Percentiles rank a stretch among this genome's conserved stretches.
phyloP scores from a whole-genome alignment of 2,113 vertebrate species.

The Epinephelus moara region DNA sequence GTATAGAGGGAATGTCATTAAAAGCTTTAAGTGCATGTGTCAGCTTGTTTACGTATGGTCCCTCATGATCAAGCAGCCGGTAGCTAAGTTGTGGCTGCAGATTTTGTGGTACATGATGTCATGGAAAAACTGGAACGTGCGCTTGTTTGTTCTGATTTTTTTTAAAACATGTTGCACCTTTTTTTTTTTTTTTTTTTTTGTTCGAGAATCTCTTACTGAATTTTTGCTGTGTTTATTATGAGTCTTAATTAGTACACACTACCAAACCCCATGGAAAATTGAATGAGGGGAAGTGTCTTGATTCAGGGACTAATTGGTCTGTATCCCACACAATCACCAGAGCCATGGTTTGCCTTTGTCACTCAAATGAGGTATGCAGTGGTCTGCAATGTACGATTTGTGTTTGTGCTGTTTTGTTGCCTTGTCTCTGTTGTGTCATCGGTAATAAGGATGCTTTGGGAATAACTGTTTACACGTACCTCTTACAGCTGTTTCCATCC shows the following conservation, averaged over 20 bases:
- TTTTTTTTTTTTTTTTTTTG: conserved; percentile 2
- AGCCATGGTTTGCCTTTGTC: conserved; percentile 61
- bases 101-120: conserved; percentile 9
- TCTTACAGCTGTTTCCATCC: conserved; percentile 53
- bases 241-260: conserved; percentile 13
- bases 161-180: conserved; percentile 11
- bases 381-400: conserved; percentile 32
- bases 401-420: conserved; percentile 52
- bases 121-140: conserved; percentile 21
- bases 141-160: background rate
- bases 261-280: conserved; percentile 19
- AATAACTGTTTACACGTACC: conserved; percentile 48
- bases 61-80: conserved; percentile 15
- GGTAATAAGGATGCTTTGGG: conserved; percentile 38
- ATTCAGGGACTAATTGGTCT: conserved; percentile 66
- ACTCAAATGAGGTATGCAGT: conserved; percentile 46
- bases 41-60: background rate
- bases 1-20: background rate
- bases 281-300: conserved; percentile 46
- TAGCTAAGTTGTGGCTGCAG: conserved; percentile 15
- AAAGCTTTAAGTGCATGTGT: conserved; percentile 24
- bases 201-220: conserved; percentile 11
- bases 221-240: conserved; percentile 6
- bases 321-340: conserved; percentile 44
- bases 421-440: conserved; percentile 48